These are phyloP conservation scores for Hypocryptadius cinnamomeus DNA, from an alignment of 2,113 vertebrate genomes.

Conservation along the genomic window DNA sequence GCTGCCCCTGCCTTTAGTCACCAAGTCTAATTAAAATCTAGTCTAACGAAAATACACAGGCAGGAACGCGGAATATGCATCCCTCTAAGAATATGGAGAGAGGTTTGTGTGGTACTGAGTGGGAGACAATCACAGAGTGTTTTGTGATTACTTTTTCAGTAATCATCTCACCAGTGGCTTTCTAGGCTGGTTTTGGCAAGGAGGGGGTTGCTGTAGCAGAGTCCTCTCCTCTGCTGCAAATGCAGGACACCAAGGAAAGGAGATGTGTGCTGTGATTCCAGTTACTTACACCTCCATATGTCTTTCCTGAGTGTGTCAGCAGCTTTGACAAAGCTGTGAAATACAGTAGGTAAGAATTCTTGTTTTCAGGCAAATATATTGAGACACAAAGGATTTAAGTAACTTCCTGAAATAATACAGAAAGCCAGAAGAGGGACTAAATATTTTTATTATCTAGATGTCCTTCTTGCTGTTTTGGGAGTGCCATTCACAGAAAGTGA, in stretches of 20 bases:
- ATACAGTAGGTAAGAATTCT: neutral
- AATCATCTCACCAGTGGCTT: neutral
- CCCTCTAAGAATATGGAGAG: neutral
- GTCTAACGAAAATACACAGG: neutral
- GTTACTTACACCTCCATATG: accelerated
- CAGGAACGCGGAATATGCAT: accelerated
- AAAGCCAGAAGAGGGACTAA: neutral
- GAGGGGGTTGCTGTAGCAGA: neutral
- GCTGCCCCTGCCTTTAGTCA: neutral
- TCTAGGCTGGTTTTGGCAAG: neutral
- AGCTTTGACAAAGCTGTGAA: neutral
- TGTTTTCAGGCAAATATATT: neutral
- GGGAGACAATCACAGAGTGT: neutral
- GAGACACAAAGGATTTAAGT: neutral
- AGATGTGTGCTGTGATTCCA: neutral
- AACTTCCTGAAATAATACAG: neutral
- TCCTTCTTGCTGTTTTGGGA: neutral
- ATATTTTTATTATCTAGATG: neutral
- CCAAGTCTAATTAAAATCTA: neutral
- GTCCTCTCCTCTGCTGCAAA: neutral
- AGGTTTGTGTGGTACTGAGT: neutral
- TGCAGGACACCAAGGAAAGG: neutral
- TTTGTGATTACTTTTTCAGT: neutral
- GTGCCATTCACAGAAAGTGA: neutral
- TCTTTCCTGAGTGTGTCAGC: neutral